Evolutionary conservation across 1,140 invertebrate genomes (phyloP).

Genomic region (Drosophila tsacasi): DNA sequence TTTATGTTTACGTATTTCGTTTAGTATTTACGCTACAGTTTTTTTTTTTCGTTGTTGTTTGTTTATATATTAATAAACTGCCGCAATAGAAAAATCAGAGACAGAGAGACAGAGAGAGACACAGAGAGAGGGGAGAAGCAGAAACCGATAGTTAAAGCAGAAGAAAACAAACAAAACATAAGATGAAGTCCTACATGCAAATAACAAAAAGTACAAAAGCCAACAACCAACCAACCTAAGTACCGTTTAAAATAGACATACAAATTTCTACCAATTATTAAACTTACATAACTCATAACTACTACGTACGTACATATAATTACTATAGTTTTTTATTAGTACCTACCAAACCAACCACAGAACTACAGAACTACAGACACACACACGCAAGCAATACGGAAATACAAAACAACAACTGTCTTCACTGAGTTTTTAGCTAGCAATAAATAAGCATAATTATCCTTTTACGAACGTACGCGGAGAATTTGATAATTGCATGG

Average conservation of each 20-base stretch:
- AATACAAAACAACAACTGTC: constrained; percentile 45
- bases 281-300: constrained; percentile 48
- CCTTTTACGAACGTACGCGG: constrained; percentile 12
- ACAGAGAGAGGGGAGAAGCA: constrained; percentile 3
- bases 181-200: constrained; percentile 81
- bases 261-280: constrained; percentile 53
- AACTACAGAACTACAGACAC: constrained; percentile 22
- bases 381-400: constrained; percentile 61
- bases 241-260: constrained; percentile 80
- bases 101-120: constrained; percentile 1
- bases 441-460: constrained; percentile 29
- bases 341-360: constrained; percentile 58
- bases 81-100: constrained; percentile 38
- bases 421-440: constrained; percentile 66
- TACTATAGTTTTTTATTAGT: constrained; percentile 63
- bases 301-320: constrained; percentile 53
- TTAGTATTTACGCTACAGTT: constrained; percentile 62
- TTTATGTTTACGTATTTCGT: constrained; percentile 70
- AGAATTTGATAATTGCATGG: constrained; percentile 24
- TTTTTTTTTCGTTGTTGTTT: constrained; percentile 57
- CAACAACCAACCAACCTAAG: constrained; percentile 84
- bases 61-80: constrained; percentile 56
- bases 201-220: constrained; percentile 84
- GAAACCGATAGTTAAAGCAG: constrained; percentile 16
- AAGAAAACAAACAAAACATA: constrained; percentile 29